Conservation (phyloP, 1,140 invertebrate genomes). For the Neuroterus valhalla region DNA sequence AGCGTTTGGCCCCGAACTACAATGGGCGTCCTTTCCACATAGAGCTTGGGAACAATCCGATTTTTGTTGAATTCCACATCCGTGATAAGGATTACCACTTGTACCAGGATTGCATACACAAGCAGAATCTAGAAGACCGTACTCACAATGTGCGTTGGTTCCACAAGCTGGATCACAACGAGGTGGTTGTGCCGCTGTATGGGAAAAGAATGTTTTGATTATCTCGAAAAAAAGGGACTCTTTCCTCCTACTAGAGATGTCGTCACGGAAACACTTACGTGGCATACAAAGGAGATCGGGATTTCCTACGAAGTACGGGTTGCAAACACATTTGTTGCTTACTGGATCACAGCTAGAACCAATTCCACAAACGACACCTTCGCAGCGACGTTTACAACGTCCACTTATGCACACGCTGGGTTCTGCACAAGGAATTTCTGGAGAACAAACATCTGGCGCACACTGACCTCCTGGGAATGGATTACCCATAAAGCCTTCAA, state of each 20-base stretch:
- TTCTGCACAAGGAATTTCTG: constrained; percentile 83
- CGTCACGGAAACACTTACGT: constrained; percentile 79
- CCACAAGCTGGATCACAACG: constrained; percentile 87
- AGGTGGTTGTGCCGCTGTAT: constrained; percentile 85
- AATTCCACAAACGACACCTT: constrained; percentile 87
- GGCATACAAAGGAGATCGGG: constrained; percentile 92
- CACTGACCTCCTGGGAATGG: constrained; percentile 92
- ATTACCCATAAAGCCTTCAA: constrained; percentile 89
- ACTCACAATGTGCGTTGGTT: constrained; percentile 90
- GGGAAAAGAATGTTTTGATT: constrained; percentile 32
- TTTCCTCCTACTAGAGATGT: neutral
- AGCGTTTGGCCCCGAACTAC: constrained; percentile 82
- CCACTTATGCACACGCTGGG: constrained; percentile 89
- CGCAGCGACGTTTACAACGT: constrained; percentile 89
- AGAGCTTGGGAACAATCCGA: constrained; percentile 83
- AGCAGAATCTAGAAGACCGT: constrained; percentile 81
- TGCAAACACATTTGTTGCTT: constrained; percentile 89
- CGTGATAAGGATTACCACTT: constrained; percentile 90
- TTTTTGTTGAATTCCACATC: constrained; percentile 82
- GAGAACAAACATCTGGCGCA: constrained; percentile 86
- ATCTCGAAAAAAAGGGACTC: neutral
- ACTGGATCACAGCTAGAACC: constrained; percentile 87
- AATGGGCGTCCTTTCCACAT: constrained; percentile 88
- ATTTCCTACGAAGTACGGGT: constrained; percentile 91
- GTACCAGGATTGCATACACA: constrained; percentile 90